These are phyloP conservation scores for Stegastes partitus DNA, from an alignment of 2,113 vertebrate genomes.

Conservation along the genomic window DNA sequence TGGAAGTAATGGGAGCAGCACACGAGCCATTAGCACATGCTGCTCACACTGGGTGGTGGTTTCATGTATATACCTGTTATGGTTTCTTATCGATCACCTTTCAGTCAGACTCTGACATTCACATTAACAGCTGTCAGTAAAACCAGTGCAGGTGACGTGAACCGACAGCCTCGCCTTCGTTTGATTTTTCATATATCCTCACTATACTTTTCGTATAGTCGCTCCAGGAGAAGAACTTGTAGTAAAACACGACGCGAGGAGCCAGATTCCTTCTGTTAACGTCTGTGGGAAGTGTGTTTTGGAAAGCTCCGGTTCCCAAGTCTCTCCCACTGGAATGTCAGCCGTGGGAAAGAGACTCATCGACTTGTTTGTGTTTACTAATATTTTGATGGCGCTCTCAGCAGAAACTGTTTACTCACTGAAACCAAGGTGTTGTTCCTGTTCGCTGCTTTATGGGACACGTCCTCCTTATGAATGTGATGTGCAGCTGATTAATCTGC, in stretches of 20 bases:
- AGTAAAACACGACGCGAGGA: neutral
- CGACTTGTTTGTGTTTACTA: conserved; percentile 32
- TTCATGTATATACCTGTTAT: no score
- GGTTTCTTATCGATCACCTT: no score
- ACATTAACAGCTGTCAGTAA: neutral
- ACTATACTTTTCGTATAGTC: neutral
- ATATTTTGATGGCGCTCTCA: conserved; percentile 30
- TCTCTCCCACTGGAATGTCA: conserved; percentile 24
- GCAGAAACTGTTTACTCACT: conserved; percentile 18
- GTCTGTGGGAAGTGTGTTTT: conserved; percentile 3
- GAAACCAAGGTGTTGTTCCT: neutral
- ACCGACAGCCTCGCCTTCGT: neutral
- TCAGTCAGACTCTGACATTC: neutral
- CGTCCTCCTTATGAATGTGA: neutral
- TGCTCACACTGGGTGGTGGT: no score
- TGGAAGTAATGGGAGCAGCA: no score
- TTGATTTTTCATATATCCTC: neutral
- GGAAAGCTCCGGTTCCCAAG: conserved; percentile 8
- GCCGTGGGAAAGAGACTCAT: conserved; percentile 32
- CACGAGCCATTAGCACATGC: no score
- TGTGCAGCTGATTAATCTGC: neutral
- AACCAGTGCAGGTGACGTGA: no score
- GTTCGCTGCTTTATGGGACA: neutral
- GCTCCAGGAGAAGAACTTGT: neutral
- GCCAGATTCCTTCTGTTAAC: conserved; percentile 30